Evolutionary conservation across 2,888 invertebrate species (phyloP), one percentile per base, ranked within the genome.

Genomic region (Aleiodes alternator): DNA sequence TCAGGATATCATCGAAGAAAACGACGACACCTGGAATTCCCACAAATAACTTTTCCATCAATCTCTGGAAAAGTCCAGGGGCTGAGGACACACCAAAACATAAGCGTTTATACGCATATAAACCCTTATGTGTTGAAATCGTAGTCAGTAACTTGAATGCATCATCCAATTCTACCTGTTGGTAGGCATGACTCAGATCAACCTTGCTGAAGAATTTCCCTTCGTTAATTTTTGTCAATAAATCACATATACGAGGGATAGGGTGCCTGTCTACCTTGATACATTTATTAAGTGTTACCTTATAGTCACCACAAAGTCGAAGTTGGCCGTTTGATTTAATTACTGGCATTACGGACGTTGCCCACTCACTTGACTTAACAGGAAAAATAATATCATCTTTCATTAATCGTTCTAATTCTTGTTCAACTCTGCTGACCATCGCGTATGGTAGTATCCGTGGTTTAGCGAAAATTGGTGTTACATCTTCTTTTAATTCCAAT

Each of bases 91-190:
- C 59, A 1, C 74, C 69, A n/a, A 74, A 73, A 68, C 56, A 59
- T 6, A 68, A 55, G 38, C 66, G 12, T 31, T 64, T 64, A 64
- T 72, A 72, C 31, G 48, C 43, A 71, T 84, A 88, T 6, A 85
- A 78, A 0, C 86, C 87, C 68, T 80, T 83, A 68, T 85, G 86
- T 0, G 87, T 88, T 56, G 81, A 82, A 23, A 87, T 84, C 0
- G 86, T 86, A 23, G 82, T 84, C 0, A 81, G 75, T 38, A 83
- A 78, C 34, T 86, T 81, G 3, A 86, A 81, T 72, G 83, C 77
- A 53, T 86, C 81, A 68, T 85, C 85, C 3, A 87, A 77, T 5
- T 66, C 38, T 9, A 85, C 73, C 79, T 89, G 87, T 73, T 85
- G 83, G 76, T 87, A 89, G 7, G 87, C 87, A 73, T 88, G 74